Conservation (phyloP, 1,140 invertebrate genomes). For the Aphelinus certus region DNA sequence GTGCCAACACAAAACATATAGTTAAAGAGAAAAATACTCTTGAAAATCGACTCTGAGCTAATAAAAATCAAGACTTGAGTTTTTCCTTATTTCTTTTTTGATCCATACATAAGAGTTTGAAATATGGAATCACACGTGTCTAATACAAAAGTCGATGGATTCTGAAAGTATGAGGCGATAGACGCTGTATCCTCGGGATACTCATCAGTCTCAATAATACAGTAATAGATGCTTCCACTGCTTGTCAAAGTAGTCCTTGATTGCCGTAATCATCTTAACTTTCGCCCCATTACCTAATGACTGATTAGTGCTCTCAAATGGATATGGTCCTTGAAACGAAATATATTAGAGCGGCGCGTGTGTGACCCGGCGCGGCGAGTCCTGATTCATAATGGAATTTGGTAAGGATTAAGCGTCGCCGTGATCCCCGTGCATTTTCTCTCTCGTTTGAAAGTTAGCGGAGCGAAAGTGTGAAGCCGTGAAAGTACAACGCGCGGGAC, state of each 20-base stretch:
- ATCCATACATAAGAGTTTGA: no score
- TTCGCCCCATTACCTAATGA: slow-evolving; percentile 3
- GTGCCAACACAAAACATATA: no score
- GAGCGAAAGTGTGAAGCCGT: slow-evolving; percentile 36
- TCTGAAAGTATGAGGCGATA: no score
- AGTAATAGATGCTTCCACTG: no score
- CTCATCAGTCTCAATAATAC: no score
- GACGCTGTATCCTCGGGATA: no score
- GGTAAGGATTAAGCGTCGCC: slow-evolving; percentile 19
- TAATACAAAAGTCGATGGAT: no score
- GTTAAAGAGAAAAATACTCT: no score
- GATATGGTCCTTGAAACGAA: slow-evolving; percentile 6
- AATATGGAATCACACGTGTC: no score
- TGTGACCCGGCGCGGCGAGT: neutral
- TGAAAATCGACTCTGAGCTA: no score
- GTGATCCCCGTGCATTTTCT: neutral
- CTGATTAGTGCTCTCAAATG: neutral
- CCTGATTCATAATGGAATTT: slow-evolving; percentile 38
- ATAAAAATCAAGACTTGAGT: no score
- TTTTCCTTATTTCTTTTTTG: no score
- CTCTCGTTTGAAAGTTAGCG: slow-evolving; percentile 27
- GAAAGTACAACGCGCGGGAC: slow-evolving; percentile 26
- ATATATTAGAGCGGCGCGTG: slow-evolving; percentile 2
- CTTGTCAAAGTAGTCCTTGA: neutral
- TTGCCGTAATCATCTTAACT: neutral